Evolutionary conservation across 2,888 invertebrate genomes (phyloP).

Genomic region (Frankliniella intonsa): DNA sequence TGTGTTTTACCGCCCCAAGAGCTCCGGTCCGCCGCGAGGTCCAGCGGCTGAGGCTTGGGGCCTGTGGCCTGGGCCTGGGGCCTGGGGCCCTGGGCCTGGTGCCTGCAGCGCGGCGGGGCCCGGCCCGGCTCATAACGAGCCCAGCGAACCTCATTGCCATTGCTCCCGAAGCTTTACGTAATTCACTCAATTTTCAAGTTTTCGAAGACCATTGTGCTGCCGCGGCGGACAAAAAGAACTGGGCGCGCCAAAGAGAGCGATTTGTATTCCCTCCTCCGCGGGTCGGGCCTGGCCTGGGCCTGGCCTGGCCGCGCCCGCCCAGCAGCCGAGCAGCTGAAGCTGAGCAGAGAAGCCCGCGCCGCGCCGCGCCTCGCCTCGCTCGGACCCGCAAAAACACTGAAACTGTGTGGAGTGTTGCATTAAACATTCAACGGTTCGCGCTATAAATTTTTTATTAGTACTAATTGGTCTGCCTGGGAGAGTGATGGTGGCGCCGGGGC

Average conservation of each 20-base stretch:
- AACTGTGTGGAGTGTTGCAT: conserved; percentile 12
- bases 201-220: neutral
- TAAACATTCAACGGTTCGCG: neutral
- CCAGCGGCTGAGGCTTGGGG: too few species aligned
- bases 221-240: neutral
- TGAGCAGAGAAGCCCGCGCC: neutral
- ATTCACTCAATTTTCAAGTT: conserved; percentile 24
- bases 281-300: neutral
- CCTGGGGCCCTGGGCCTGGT: too few species aligned
- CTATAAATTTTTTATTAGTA: neutral
- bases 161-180: neutral
- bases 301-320: neutral
- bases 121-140: too few species aligned
- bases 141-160: neutral
- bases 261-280: neutral
- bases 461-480: neutral
- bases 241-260: neutral
- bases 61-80: too few species aligned
- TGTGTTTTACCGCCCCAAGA: too few species aligned
- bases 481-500: neutral
- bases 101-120: too few species aligned
- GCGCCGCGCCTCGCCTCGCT: neutral
- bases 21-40: too few species aligned
- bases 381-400: neutral
- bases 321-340: neutral